Base-by-base conservation (phyloP, 2,888 invertebrate species). In the Dascillus cervinus region DNA sequence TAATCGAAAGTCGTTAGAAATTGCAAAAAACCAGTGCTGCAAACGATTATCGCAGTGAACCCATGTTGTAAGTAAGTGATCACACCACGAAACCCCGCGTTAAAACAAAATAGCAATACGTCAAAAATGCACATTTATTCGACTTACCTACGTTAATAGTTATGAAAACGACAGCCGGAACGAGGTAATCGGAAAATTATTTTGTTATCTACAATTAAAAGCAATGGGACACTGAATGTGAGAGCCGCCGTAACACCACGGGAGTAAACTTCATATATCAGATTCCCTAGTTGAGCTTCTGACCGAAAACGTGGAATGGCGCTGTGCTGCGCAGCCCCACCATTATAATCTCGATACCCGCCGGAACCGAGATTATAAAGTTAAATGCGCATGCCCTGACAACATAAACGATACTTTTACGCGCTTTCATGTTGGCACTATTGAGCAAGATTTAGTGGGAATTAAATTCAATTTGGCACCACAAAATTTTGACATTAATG, bases 181-280 rank as follows among this genome's bases (percentile, higher is more conserved):
- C 17, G 17, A 17, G 8, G 17, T 8, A 6, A 8, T 17, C 5
- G 17, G 8, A 17, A 17, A 17, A 8, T 17, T 8, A 17, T 8
- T 17, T 4, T 6, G 8, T 6, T 17, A 17, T 17, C 5, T 17
- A 17, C 17, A 17, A 17, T 6, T 8, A n/a, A n/a, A n/a, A n/a
- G n/a, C n/a, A n/a, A n/a, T n/a, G n/a, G n/a, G n/a, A n/a, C 17
- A 8, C 4, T 17, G 17, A 17, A 6, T 6, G 17, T 17, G 17
- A 49, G 52, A 52, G 50, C 53, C 52, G 52, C 53, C 52, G 50
- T 50, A 55, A 54, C 55, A 47, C 44, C 46, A 55, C 58, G 55
- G 59, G 59, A 58, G 58, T 59, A 60, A 58, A 60, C 60, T 60
- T 58, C 52, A 55, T 49, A 51, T 50, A 54, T 52, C 17, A 8